Evolutionary conservation across 2,888 invertebrate species (phyloP), one percentile per base, ranked within the genome.

Genomic region (Rhogogaster chlorosoma): DNA sequence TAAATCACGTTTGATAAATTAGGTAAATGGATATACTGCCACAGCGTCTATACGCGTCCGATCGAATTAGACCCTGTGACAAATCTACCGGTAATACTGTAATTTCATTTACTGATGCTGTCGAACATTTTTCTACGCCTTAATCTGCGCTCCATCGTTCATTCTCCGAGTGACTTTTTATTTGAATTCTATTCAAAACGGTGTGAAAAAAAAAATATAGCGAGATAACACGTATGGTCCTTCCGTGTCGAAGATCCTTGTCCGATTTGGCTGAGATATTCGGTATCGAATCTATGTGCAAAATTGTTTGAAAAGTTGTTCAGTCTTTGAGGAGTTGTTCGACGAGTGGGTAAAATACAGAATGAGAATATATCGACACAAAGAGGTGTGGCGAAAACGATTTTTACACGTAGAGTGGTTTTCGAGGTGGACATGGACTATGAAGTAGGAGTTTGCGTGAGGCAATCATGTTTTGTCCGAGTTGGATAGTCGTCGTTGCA

Each of bases 61-160:
- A 83, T 83, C 83, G 83, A 64, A 70, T 70, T 67, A 83, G 42
- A 70, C 67, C 2, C 83, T 83, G 83, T 70, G 42, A 83, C 83
- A 83, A 83, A 83, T 83, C 64, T 83, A 18, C 32, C 32, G 45
- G 67, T 45, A 83, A 67, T 67, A 67, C 61, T 67, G 67, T 57
- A 26, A 83, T 70, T 83, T 45, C 32, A 83, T 70, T 42, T 70
- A 38, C 32, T 70, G 29, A 61, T 36, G n/a, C 10, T 53, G 49
- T 49, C 2, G 9, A 18, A 53, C 26, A 32, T 53, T 38, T 77
- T 53, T 29, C n/a, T 38, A 77, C 53, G 49, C 77, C 49, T 53
- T 53, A 12, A 29, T 49, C 42, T 2, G 4, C 18, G 67, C 7
- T 18, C 73, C 6, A 42, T 22, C 73, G 10, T 42, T 42, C 38